A percentile compares a stretch with the other conserved stretches of the same genome.
phyloP scores from a whole-genome alignment of 2,113 vertebrate genomes.

The Eolophus roseicapilla region DNA sequence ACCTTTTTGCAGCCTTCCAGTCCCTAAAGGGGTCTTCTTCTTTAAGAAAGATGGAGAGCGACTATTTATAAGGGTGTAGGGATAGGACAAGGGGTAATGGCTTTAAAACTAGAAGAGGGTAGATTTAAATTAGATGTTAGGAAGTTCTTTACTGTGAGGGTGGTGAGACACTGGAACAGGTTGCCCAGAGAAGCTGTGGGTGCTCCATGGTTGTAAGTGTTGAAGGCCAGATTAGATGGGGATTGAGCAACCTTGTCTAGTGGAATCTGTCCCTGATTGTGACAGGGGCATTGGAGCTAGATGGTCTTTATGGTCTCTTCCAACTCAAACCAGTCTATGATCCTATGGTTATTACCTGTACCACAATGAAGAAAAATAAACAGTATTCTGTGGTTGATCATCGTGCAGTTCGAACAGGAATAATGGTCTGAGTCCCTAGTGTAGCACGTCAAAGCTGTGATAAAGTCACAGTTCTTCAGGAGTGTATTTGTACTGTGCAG shows the following conservation, averaged over 20 bases:
- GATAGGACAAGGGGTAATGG: not conserved
- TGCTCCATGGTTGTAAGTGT: too few relatives aligned
- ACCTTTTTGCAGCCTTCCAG: not conserved
- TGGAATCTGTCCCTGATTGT: not conserved
- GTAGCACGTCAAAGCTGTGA: not conserved
- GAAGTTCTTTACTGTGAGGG: not conserved
- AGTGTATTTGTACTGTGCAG: not conserved
- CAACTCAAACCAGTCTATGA: not conserved
- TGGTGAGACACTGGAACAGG: not conserved
- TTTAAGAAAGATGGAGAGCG: not conserved
- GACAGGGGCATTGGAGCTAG: not conserved
- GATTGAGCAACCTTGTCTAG: not conserved
- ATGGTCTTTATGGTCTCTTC: not conserved
- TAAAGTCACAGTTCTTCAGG: not conserved
- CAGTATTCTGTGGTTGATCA: not conserved
- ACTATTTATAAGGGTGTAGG: not conserved
- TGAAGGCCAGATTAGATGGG: not conserved
- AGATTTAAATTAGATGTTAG: not conserved
- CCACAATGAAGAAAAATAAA: not conserved
- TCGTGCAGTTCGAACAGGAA: not conserved
- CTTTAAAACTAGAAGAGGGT: not conserved
- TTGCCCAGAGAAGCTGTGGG: not conserved
- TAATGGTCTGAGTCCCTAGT: not conserved
- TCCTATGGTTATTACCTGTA: not conserved
- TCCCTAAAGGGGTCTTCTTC: not conserved